A percentile compares a stretch with the other conserved stretches of the same genome.
Evolutionary conservation across 2,888 invertebrate genomes (phyloP).

Genomic region (Nephrocerus scutellatus): DNA sequence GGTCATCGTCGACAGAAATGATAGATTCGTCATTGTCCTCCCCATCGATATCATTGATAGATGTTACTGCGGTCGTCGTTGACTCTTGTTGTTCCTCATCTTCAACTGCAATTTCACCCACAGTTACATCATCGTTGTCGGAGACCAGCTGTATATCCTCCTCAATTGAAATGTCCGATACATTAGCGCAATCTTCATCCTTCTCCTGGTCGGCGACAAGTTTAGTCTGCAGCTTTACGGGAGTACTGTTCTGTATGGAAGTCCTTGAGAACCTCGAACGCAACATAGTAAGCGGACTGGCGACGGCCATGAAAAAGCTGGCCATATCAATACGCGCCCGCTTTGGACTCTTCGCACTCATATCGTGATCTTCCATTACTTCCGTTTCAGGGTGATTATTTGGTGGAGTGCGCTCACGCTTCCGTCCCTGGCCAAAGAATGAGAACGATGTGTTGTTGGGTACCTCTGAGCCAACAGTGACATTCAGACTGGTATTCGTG

Average conservation of each 20-base stretch:
- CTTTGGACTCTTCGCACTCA: slow-evolving; percentile 37
- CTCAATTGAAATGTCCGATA: slow-evolving; percentile 35
- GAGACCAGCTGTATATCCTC: slow-evolving; percentile 26
- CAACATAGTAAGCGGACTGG: slow-evolving; percentile 40
- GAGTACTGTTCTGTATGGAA: slow-evolving; percentile 34
- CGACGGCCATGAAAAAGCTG: slow-evolving; percentile 34
- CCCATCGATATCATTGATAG: slow-evolving; percentile 8
- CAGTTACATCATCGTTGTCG: slow-evolving; percentile 26
- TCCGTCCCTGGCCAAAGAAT: slow-evolving; percentile 41
- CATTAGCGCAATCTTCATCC: slow-evolving; percentile 35
- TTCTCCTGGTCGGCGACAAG: slow-evolving; percentile 28
- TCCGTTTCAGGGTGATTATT: slow-evolving; percentile 10
- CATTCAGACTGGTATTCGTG: slow-evolving; percentile 43
- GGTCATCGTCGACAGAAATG: too few relatives aligned
- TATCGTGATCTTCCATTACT: slow-evolving; percentile 19
- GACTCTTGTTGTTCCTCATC: too few relatives aligned
- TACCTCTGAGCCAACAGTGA: slow-evolving; percentile 44
- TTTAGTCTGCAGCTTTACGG: slow-evolving; percentile 30
- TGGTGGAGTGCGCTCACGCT: slow-evolving; percentile 40
- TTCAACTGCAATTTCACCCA: slow-evolving; percentile 13
- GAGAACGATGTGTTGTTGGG: slow-evolving; percentile 41
- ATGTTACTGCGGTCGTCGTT: neutral
- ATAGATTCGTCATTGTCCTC: slow-evolving; percentile 20
- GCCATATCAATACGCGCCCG: slow-evolving; percentile 37
- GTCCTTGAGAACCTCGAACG: slow-evolving; percentile 39